Percentiles rank a stretch among this genome's conserved stretches.
These are phyloP conservation scores for Strigamia maritima DNA, from an alignment of 2,888 invertebrate genomes.

Conservation along the genomic window DNA sequence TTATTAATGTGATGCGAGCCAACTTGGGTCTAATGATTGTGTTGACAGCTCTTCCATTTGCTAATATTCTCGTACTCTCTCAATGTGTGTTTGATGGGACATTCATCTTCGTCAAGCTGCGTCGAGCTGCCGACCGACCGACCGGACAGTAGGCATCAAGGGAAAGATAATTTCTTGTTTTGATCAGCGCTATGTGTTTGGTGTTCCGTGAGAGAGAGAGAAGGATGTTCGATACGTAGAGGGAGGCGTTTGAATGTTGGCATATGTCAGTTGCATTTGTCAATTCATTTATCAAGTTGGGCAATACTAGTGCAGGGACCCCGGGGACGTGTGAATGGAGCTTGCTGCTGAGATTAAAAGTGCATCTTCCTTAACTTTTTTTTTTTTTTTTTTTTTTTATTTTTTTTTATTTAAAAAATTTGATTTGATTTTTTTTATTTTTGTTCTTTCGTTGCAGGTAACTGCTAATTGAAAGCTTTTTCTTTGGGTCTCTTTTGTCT, in stretches of 20 bases:
- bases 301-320: background rate
- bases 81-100: conserved; percentile 16
- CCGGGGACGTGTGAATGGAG: conserved; percentile 6
- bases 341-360: conserved; percentile 14
- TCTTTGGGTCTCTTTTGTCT: background rate
- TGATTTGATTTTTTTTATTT: background rate
- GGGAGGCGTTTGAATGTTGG: conserved; percentile 22
- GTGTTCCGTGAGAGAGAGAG: conserved; percentile 2
- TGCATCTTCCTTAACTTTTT: background rate
- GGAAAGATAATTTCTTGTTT: conserved; percentile 25
- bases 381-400: background rate
- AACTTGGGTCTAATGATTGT: conserved; percentile 11
- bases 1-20: conserved; percentile 13
- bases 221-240: conserved; percentile 1
- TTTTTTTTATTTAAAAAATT: background rate
- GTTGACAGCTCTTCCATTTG: conserved; percentile 29
- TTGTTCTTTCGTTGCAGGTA: background rate
- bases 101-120: conserved; percentile 8
- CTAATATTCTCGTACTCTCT: conserved; percentile 2
- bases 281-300: conserved; percentile 13
- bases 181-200: conserved; percentile 1
- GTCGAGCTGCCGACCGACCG: background rate
- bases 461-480: conserved; percentile 27
- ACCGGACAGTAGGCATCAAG: conserved; percentile 11
- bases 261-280: conserved; percentile 29